A percentile compares a stretch with the other conserved stretches of the same genome.
Evolutionary conservation across 2,113 vertebrate genomes (phyloP).

Genomic region (Poecile atricapillus): DNA sequence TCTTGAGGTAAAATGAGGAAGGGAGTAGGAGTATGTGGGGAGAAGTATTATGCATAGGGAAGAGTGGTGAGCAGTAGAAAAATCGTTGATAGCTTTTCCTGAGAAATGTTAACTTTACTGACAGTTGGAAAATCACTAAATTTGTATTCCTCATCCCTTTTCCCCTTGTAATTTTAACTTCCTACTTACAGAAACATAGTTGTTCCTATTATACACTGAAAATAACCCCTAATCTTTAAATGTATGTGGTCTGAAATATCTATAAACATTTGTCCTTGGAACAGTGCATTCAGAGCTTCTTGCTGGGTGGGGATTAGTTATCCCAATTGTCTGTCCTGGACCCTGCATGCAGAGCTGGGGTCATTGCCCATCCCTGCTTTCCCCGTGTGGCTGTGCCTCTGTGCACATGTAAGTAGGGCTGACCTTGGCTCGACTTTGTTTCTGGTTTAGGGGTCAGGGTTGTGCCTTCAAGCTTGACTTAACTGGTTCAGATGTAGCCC

Average conservation of each 20-base stretch:
- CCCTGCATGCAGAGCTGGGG: not conserved
- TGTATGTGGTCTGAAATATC: not conserved
- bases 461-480: slow-evolving; percentile 47
- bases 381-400: not conserved
- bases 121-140: not conserved
- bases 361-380: not conserved
- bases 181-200: not conserved
- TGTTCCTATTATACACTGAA: not conserved
- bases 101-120: not conserved
- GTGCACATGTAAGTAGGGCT: not conserved
- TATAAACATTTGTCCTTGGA: not conserved
- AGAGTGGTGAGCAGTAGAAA: not conserved
- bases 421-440: slow-evolving; percentile 18
- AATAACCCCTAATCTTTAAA: not conserved
- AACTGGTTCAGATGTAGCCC: slow-evolving; percentile 32
- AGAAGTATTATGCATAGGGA: not conserved
- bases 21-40: not conserved
- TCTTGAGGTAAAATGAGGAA: not conserved
- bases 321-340: not conserved
- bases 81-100: not conserved
- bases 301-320: not conserved
- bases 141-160: not conserved
- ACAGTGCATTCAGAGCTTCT: rapidly evolving
- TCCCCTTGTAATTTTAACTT: not conserved
- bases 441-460: slow-evolving; percentile 17